Percentiles rank a stretch among this genome's conserved stretches.
These are phyloP conservation scores for Zootoca vivipara DNA, from an alignment of 2,113 vertebrate species.

Conservation along the genomic window DNA sequence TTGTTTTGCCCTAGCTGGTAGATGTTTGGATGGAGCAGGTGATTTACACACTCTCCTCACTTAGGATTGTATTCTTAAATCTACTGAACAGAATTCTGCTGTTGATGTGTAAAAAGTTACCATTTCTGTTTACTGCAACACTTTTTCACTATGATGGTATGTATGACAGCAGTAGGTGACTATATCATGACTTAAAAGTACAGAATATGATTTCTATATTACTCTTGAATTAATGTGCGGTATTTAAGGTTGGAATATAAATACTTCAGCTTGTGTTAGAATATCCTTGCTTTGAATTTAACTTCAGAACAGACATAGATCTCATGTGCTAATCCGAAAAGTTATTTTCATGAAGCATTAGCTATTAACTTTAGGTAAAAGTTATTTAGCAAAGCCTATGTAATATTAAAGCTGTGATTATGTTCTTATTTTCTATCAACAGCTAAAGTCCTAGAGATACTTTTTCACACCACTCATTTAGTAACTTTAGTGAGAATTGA, in stretches of 20 bases:
- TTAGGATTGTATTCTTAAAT: no score
- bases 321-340: constrained; percentile 1
- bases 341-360: not conserved
- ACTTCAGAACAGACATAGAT: not conserved
- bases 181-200: rapidly evolving
- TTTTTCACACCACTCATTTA: not conserved
- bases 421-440: not conserved
- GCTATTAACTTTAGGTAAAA: not conserved
- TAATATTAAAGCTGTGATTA: not conserved
- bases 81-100: not conserved
- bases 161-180: not conserved
- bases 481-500: not conserved
- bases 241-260: not conserved
- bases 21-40: no score
- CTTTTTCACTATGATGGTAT: not conserved
- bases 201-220: not conserved
- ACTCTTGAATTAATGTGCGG: not conserved
- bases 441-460: not conserved
- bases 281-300: not conserved
- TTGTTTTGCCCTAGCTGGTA: no score
- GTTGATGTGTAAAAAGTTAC: not conserved
- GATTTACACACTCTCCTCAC: no score
- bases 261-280: not conserved
- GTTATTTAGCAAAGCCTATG: not conserved
- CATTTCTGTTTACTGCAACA: not conserved